Conservation (phyloP, 2,888 invertebrate species). For the Argyra leucocephala region DNA sequence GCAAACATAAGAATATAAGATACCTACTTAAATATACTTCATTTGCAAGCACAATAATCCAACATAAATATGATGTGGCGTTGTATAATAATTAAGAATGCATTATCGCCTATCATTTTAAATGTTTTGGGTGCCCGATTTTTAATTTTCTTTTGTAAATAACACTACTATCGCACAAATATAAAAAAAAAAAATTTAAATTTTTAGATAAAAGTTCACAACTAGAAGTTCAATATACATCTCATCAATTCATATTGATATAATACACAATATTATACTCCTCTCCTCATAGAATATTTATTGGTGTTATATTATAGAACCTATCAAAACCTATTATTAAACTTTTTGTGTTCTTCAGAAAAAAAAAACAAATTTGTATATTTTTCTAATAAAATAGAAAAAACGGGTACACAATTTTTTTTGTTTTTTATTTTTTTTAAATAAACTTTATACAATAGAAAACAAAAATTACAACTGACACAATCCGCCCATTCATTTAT, state of each 20-base stretch:
- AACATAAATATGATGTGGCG: neutral
- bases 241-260: neutral
- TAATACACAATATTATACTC: too few species aligned
- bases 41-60: too few species aligned
- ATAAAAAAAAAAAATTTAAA: neutral
- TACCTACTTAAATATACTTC: neutral
- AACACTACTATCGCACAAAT: neutral
- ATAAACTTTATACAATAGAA: neutral
- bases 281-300: too few species aligned
- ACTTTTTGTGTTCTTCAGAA: neutral
- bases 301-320: too few species aligned
- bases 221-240: neutral
- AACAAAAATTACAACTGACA: neutral
- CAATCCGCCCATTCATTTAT: constrained; percentile 6
- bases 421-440: neutral
- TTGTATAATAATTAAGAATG: neutral
- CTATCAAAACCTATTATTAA: constrained; percentile 3
- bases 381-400: neutral
- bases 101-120: constrained; percentile 6
- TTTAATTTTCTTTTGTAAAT: constrained; percentile 3
- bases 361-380: neutral
- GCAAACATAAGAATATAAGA: neutral
- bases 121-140: neutral
- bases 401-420: neutral
- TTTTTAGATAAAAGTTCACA: neutral